These are phyloP conservation scores for Lichenostomus cassidix DNA, from an alignment of 2,113 vertebrate species.

Conservation along the genomic window DNA sequence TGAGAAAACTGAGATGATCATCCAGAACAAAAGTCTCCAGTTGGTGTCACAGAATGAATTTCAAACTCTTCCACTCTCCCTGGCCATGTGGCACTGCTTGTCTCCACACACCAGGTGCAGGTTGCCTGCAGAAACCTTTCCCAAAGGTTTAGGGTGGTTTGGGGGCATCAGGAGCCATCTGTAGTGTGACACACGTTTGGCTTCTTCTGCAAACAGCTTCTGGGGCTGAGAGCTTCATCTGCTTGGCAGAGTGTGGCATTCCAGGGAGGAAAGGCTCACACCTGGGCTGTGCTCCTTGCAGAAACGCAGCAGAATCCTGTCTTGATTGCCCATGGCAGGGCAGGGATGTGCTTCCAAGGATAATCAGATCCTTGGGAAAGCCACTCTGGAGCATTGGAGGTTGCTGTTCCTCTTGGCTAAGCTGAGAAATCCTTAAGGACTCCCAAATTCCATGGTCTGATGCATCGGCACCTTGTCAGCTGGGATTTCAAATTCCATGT, in stretches of 20 bases:
- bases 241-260: background rate
- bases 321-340: no score
- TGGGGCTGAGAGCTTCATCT: background rate
- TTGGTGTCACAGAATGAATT: background rate
- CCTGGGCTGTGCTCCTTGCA: background rate
- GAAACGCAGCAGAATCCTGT: background rate
- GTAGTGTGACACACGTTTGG: rapidly evolving
- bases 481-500: background rate
- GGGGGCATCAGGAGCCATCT: background rate
- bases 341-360: background rate
- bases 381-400: rapidly evolving
- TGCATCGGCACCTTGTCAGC: background rate
- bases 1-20: background rate
- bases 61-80: background rate
- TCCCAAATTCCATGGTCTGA: background rate
- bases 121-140: background rate
- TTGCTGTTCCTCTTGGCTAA: background rate
- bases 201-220: background rate
- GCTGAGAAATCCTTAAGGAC: background rate
- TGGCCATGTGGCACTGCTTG: background rate
- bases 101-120: background rate
- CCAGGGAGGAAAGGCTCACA: background rate
- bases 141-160: background rate
- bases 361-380: background rate
- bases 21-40: background rate